These are phyloP conservation scores for Lepetodrilus schrolli DNA, from an alignment of 2,888 invertebrate genomes.

Conservation along the genomic window DNA sequence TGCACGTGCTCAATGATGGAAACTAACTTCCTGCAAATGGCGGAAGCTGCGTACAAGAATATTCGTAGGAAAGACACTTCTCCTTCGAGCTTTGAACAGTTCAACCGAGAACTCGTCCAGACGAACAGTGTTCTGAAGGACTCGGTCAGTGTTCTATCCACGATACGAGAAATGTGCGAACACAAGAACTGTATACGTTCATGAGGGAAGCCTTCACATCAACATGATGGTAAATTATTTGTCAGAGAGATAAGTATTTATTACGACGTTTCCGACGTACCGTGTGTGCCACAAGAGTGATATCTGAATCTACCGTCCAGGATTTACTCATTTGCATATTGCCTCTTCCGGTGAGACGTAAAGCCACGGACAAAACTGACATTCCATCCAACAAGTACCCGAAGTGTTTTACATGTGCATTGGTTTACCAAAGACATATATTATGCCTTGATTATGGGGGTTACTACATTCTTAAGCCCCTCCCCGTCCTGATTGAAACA, in stretches of 20 bases:
- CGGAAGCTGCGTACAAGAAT: slow-evolving; percentile 53
- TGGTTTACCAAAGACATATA: slow-evolving; percentile 9
- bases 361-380: background rate
- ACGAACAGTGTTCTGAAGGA: slow-evolving; percentile 45
- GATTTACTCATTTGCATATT: too few species aligned
- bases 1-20: slow-evolving; percentile 62
- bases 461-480: too few species aligned
- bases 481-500: too few species aligned
- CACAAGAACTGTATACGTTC: slow-evolving; percentile 35
- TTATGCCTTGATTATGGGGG: background rate
- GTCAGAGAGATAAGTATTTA: too few species aligned
- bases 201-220: background rate
- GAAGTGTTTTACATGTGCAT: background rate
- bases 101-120: slow-evolving; percentile 29
- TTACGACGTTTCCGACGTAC: too few species aligned
- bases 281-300: too few species aligned
- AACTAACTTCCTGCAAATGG: slow-evolving; percentile 58
- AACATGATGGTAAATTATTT: too few species aligned
- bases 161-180: slow-evolving; percentile 56
- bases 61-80: slow-evolving; percentile 32
- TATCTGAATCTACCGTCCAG: too few species aligned
- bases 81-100: slow-evolving; percentile 35
- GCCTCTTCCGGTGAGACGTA: slow-evolving; percentile 8
- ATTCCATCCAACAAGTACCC: background rate
- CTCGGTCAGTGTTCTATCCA: slow-evolving; percentile 52